phyloP scores from a whole-genome alignment of 2,888 invertebrate genomes.

The Drosophila nigricruria region DNA sequence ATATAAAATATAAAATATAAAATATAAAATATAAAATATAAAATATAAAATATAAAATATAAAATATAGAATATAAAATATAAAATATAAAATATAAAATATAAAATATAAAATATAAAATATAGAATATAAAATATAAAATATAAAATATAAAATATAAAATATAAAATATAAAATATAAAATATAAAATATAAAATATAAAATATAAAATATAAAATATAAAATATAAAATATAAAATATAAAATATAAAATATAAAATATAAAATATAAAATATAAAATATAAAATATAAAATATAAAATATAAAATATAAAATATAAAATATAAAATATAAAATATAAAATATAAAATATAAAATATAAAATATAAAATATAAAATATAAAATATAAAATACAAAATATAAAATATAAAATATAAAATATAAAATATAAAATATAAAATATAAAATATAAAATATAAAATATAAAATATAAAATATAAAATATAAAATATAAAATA shows the following conservation, averaged over 20 bases:
- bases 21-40: not conserved
- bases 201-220: not conserved
- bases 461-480: not conserved
- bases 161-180: not conserved
- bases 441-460: not conserved
- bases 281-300: not conserved
- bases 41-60: not conserved
- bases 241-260: not conserved
- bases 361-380: not conserved
- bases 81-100: not conserved
- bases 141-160: not conserved
- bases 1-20: not conserved
- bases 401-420: conserved; percentile 6
- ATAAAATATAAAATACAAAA: not conserved
- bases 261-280: not conserved
- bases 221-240: not conserved
- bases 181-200: not conserved
- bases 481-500: not conserved
- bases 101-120: not conserved
- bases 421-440: not conserved
- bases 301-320: not conserved
- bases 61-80: not conserved
- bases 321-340: not conserved
- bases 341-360: not conserved
- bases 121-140: not conserved